phyloP scores from a whole-genome alignment of 2,888 invertebrate genomes.

The Boloria selene region DNA sequence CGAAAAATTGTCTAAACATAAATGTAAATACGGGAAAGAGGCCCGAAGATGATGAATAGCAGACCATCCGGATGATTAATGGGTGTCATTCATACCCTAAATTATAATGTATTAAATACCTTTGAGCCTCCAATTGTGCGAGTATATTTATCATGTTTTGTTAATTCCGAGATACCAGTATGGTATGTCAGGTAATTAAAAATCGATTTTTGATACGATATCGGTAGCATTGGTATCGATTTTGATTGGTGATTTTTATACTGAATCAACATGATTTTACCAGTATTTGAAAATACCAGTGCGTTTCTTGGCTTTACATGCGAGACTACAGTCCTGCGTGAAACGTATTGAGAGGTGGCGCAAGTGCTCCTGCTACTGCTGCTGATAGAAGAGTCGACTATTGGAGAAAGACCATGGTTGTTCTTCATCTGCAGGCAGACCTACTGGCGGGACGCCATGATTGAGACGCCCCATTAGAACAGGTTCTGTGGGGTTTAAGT shows the following conservation, averaged over 20 bases:
- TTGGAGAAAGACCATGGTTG: too few relatives aligned
- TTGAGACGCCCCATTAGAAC: too few relatives aligned
- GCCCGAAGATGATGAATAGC: slow-evolving; percentile 54
- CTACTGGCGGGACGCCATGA: too few relatives aligned
- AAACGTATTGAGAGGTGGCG: too few relatives aligned
- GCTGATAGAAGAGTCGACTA: too few relatives aligned
- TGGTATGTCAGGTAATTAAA: slow-evolving; percentile 1
- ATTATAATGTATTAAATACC: slow-evolving; percentile 47
- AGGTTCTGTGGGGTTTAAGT: too few relatives aligned
- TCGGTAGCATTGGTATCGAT: not conserved
- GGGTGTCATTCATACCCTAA: slow-evolving; percentile 48
- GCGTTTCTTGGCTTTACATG: too few relatives aligned
- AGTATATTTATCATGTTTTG: slow-evolving; percentile 25
- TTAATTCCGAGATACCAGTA: not conserved
- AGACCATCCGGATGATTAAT: slow-evolving; percentile 52
- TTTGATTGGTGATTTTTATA: not conserved
- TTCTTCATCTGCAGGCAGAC: too few relatives aligned
- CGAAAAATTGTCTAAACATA: slow-evolving; percentile 41
- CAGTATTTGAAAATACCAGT: too few relatives aligned
- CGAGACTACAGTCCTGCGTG: too few relatives aligned
- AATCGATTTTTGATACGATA: slow-evolving; percentile 13
- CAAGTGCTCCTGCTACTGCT: too few relatives aligned
- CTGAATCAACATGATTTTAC: too few relatives aligned
- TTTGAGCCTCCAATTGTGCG: slow-evolving; percentile 25
- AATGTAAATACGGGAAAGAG: slow-evolving; percentile 53